Conservation (phyloP, 2,113 vertebrate genomes). For the Cyanoderma ruficeps region DNA sequence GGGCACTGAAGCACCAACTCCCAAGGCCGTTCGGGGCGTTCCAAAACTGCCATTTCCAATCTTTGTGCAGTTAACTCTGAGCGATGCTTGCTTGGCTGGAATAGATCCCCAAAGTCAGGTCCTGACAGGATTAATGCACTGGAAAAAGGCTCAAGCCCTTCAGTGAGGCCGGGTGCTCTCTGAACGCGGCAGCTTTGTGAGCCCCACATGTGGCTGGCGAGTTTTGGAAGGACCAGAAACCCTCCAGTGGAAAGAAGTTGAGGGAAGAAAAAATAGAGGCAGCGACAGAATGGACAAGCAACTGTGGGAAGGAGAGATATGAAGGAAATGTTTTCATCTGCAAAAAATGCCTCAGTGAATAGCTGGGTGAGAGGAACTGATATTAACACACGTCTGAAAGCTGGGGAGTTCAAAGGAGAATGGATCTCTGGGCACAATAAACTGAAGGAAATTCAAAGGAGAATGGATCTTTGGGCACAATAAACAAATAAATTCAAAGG, state of each 20-base stretch:
- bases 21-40: not conserved
- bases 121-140: slow-evolving; percentile 12
- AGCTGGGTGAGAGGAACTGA: not conserved
- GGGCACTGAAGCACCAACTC: not conserved
- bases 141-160: not conserved
- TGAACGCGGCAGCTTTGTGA: not conserved
- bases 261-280: not conserved
- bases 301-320: not conserved
- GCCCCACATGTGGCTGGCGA: not conserved
- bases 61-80: not conserved
- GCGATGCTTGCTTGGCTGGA: not conserved
- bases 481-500: not conserved
- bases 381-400: not conserved
- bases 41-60: not conserved
- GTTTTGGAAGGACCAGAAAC: not conserved
- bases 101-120: not conserved
- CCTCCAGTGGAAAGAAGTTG: not conserved
- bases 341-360: not conserved
- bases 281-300: not conserved
- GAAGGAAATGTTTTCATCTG: not conserved
- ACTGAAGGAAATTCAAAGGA: not conserved
- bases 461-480: not conserved
- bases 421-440: too few relatives aligned
- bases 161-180: not conserved
- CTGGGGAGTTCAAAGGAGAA: not conserved